Evolutionary conservation across 2,888 invertebrate genomes (phyloP), one percentile per base, ranked within the genome.

Genomic region (Sphinx pinastri): DNA sequence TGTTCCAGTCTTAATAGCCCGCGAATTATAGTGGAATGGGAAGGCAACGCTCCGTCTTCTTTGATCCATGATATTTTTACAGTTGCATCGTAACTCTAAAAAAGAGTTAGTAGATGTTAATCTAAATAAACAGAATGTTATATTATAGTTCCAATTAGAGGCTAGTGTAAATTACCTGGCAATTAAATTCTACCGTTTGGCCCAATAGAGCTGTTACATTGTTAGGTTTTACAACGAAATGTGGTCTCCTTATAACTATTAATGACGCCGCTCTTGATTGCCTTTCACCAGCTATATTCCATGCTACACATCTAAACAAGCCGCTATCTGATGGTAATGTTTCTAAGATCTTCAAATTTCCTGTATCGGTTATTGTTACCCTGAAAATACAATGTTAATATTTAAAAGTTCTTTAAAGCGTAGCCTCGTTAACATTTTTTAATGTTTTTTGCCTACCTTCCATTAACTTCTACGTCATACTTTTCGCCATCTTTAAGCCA

Each of bases 311-410:
- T 86, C 97, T 96, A 88, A 98, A 99, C 81, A 97, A 95, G 71
- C 99, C 99, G 85, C 98, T 98, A 88, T 99, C 99, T 75, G 96
- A 95, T 85, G 97, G 97, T 83, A 97, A 95, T 68, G 98, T 98
- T 88, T 98, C 98, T 79, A 97, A 95, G 84, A 99, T 98, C 95
- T 98, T 96, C 79, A 99, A 95, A 90, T 97, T 98, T 69, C 98
- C 98, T 76, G 97, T 97, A 86, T 98, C 98, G 76, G 97, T 97
- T 80, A 99, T 95, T 76, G 96, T 95, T 79, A 97, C 95, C 81
- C 97, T 96, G 86, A 75, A 94, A 91, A 51, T 51, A 71, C 63
- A 47, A 51, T 54, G 38, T 69, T 0, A 31, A 31, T 2, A 45
- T 58, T 25, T 25, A 19, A 47, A 2, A 19, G 11, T 31, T 16